Evolutionary conservation across 2,888 invertebrate species (phyloP), one percentile per base, ranked within the genome.

Genomic region (Helobdella robusta): DNA sequence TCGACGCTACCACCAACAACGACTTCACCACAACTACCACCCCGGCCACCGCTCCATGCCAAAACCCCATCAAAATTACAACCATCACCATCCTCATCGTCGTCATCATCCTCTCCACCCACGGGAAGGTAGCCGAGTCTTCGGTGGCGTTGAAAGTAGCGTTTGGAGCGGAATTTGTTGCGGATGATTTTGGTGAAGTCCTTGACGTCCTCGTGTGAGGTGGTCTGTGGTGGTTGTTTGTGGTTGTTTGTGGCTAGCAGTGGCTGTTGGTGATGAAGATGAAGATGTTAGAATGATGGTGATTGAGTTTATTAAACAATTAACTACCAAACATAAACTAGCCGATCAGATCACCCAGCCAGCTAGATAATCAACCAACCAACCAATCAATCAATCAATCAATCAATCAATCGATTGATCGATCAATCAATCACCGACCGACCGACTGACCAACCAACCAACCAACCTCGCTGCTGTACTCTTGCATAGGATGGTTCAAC

Each of bases 401-500:
- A n/a, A n/a, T n/a, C n/a, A n/a, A n/a, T n/a, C n/a, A n/a, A n/a
- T n/a, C n/a, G n/a, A n/a, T n/a, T n/a, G n/a, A n/a, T n/a, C n/a
- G n/a, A n/a, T n/a, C n/a, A n/a, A n/a, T n/a, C n/a, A n/a, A n/a
- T n/a, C 25, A 6, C 28, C 18, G 6, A 18, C 56, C 6, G 23
- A 56, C 56, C 8, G 20, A 18, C 3, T 48, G 4, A 30, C 20
- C 18, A 32, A 2, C 32, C 25, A n/a, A 44, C 23, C 36, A 35
- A 75, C 76, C 74, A 71, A 83, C 83, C 67, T 82, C 78, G 54
- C 78, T 77, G 80, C 97, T 97, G 80, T 98, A 98, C 80, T 98
- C 98, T 79, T 98, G 95, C 94, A 98, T 97, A 64, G 97, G 98
- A 84, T 98, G 98, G 30, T 91, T 91, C 48, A 82, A 74, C 81